A percentile compares a stretch with the other conserved stretches of the same genome.
Conservation (phyloP, 2,113 vertebrate genomes). For the Elanus axillaris region DNA sequence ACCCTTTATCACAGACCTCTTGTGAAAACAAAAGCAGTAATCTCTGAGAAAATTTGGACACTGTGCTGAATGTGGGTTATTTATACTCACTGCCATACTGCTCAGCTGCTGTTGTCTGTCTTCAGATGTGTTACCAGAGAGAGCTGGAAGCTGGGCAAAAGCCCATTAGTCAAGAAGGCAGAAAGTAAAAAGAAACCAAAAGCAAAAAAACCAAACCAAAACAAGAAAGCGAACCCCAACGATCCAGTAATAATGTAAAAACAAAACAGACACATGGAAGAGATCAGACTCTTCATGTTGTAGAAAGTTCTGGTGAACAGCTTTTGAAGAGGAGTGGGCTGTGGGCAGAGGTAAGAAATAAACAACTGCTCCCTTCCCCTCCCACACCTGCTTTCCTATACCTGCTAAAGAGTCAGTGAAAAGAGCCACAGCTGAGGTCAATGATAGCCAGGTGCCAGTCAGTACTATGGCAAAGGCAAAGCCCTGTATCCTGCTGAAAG, state of each 20-base stretch:
- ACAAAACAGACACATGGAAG: background rate
- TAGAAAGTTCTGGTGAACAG: background rate
- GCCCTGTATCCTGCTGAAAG: background rate
- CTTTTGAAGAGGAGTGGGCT: accelerated
- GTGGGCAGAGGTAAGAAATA: background rate
- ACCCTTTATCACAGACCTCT: background rate
- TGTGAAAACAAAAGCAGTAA: background rate
- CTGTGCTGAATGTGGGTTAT: background rate
- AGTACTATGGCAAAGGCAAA: background rate
- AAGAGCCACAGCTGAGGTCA: background rate
- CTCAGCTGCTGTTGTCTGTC: background rate
- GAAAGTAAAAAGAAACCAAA: background rate
- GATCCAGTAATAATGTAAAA: background rate
- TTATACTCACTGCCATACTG: background rate
- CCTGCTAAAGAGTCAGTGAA: background rate
- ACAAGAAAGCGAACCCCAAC: too few relatives aligned
- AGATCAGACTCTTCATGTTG: accelerated
- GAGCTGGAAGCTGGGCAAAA: background rate
- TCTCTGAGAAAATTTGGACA: background rate
- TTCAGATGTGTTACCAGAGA: background rate
- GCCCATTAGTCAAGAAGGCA: background rate
- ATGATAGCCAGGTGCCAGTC: background rate
- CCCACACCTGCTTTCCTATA: too few relatives aligned
- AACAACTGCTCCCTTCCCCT: background rate
- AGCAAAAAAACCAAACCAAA: background rate